Evolutionary conservation across 2,888 invertebrate genomes (phyloP).

Genomic region (Anodontia alba): DNA sequence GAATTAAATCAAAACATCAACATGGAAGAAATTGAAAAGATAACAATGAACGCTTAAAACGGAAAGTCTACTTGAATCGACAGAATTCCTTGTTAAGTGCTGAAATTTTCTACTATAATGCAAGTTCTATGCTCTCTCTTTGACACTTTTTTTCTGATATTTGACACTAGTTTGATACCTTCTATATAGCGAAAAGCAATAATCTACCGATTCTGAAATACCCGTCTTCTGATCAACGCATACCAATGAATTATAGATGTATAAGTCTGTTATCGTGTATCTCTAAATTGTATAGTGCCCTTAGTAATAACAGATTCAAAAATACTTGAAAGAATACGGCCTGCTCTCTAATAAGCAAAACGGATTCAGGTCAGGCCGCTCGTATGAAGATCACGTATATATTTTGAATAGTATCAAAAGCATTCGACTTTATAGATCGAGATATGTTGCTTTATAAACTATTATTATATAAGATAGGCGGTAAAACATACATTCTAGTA

Average conservation of each 20-base stretch:
- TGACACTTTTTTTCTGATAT: constrained; percentile 26
- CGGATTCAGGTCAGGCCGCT: constrained; percentile 35
- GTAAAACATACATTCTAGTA: constrained; percentile 17
- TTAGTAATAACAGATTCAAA: constrained; percentile 32
- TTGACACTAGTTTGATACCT: constrained; percentile 34
- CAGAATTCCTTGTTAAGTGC: constrained; percentile 24
- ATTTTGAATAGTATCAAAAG: constrained; percentile 27
- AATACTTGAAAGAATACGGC: constrained; percentile 18
- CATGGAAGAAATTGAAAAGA: background rate
- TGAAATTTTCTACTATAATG: constrained; percentile 28
- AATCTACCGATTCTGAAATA: constrained; percentile 36
- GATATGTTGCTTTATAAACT: background rate
- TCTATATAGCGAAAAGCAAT: constrained; percentile 34
- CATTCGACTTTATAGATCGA: constrained; percentile 12
- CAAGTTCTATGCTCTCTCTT: constrained; percentile 34
- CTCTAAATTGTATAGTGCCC: constrained; percentile 42
- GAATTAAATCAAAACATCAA: background rate
- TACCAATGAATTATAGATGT: constrained; percentile 51
- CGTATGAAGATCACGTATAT: constrained; percentile 48
- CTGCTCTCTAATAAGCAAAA: constrained; percentile 46
- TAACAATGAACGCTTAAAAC: constrained; percentile 9
- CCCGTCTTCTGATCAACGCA: constrained; percentile 25
- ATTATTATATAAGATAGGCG: background rate
- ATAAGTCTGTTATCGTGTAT: constrained; percentile 40
- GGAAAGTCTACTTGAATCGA: constrained; percentile 25